Evolutionary conservation across 1,140 invertebrate genomes (phyloP), one percentile per base, ranked within the genome.

Genomic region (Ditylenchus dipsaci): DNA sequence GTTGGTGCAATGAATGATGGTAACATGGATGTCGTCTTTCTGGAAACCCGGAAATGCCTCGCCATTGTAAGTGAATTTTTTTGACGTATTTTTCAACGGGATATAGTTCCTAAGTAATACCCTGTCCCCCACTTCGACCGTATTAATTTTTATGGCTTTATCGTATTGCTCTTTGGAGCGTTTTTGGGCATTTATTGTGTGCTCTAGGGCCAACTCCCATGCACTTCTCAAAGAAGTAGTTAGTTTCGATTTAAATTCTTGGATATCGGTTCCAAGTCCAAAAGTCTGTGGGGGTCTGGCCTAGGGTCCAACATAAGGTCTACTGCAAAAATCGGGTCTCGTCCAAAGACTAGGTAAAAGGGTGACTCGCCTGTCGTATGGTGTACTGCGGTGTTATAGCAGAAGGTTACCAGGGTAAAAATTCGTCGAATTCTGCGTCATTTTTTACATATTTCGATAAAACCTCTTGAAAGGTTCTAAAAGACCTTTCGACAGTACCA

Each of bases 351-450:
- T 13, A 71, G 19, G 29, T 57, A 71, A 0, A 61, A 71, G 19
- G 69, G 69, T 8, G 69, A 21, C 38, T 71, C 69, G 15, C 43
- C 11, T 13, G 69, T 71, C 0, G 67, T 1, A 1, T 27, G 17
- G 26, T 71, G 69, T 0, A 69, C 33, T 11, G 68, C 29, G 0
- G 69, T 71, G 27, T 71, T 71, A 60, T 71, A 71, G 15, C 69
- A 71, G 29, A 66, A 71, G 9, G 21, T 21, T 19, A 57, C 65
- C 7, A 19, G 59, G 69, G 17, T 29, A 69, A 33, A n/a, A 30
- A 63, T 15, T 60, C 38, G 19, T 68, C 65, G 38, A 71, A 71
- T 23, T 71, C 68, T 33, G 71, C 17, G 0, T 71, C 57, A 21
- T 47, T 26, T 1, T 8, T 62, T 1, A 71, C 29, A 27, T 68